Evolutionary conservation across 2,113 vertebrate species (phyloP).

Genomic region (Odocoileus virginianus): DNA sequence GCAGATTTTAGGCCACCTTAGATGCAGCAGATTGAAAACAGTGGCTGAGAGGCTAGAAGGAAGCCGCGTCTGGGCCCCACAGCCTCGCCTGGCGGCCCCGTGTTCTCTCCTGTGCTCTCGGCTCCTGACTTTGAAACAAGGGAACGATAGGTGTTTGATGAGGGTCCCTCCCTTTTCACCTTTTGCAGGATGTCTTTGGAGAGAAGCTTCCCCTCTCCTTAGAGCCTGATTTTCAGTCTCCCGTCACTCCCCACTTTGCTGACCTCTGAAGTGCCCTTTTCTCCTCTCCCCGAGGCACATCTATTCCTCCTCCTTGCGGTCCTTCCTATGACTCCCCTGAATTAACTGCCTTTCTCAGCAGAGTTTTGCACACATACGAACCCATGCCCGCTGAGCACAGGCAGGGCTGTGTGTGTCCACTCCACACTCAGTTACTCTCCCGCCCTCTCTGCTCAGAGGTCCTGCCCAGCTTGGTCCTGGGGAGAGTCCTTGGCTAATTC

Average conservation of each 20-base stretch:
- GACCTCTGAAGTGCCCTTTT: neutral
- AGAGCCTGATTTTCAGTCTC: neutral
- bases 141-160: neutral
- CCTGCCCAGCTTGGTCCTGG: neutral
- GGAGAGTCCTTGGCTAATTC: neutral
- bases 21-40: neutral
- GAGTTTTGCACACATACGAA: neutral
- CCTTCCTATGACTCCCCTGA: neutral
- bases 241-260: neutral
- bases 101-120: neutral
- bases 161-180: neutral
- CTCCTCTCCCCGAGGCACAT: neutral
- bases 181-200: neutral
- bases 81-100: rapidly evolving
- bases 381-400: neutral
- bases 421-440: too few relatives aligned
- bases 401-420: neutral
- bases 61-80: neutral
- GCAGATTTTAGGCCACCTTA: neutral
- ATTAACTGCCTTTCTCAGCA: neutral
- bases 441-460: neutral
- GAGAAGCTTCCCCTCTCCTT: neutral
- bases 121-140: neutral
- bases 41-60: neutral
- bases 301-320: neutral